These are phyloP conservation scores for Pherbina coryleti DNA, from an alignment of 2,888 invertebrate genomes.

Conservation along the genomic window DNA sequence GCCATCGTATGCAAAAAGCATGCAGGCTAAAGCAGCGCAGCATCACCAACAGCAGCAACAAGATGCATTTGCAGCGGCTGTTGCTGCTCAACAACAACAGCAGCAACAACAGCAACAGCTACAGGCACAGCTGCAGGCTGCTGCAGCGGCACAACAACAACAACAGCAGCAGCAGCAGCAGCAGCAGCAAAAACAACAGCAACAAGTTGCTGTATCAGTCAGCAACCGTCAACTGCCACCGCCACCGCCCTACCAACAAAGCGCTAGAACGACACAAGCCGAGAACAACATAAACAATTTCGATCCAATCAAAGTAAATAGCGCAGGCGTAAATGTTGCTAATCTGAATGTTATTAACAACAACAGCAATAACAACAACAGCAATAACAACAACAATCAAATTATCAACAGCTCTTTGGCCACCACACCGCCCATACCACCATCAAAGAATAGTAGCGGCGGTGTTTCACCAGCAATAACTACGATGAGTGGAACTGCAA, in stretches of 20 bases:
- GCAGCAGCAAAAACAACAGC: conserved; percentile 46
- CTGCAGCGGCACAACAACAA: conserved; percentile 55
- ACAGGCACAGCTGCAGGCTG: conserved; percentile 52
- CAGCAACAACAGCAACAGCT: conserved; percentile 55
- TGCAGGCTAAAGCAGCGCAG: conserved; percentile 77
- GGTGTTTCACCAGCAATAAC: conserved; percentile 52
- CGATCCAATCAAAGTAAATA: conserved; percentile 40
- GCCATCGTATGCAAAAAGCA: conserved; percentile 91
- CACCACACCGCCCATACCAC: conserved; percentile 73
- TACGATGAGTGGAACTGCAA: conserved; percentile 45
- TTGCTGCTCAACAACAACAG: conserved; percentile 54
- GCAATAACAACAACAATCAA: conserved; percentile 62
- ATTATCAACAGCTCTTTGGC: conserved; percentile 68
- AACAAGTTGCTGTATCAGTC: conserved; percentile 37
- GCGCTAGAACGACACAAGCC: conserved; percentile 54
- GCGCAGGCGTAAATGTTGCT: conserved; percentile 8
- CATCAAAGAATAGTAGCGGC: conserved; percentile 62
- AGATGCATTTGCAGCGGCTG: conserved; percentile 47
- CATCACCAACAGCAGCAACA: conserved; percentile 64
- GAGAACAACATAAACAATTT: conserved; percentile 51
- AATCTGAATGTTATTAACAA: conserved; percentile 18
- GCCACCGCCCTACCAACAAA: conserved; percentile 78
- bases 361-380: conserved; percentile 58
- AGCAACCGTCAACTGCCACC: conserved; percentile 74
- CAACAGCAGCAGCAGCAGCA: conserved; percentile 53